Evolutionary conservation across 1,140 invertebrate species (phyloP), one percentile per base, ranked within the genome.

Genomic region (Neodiprion fabricii): DNA sequence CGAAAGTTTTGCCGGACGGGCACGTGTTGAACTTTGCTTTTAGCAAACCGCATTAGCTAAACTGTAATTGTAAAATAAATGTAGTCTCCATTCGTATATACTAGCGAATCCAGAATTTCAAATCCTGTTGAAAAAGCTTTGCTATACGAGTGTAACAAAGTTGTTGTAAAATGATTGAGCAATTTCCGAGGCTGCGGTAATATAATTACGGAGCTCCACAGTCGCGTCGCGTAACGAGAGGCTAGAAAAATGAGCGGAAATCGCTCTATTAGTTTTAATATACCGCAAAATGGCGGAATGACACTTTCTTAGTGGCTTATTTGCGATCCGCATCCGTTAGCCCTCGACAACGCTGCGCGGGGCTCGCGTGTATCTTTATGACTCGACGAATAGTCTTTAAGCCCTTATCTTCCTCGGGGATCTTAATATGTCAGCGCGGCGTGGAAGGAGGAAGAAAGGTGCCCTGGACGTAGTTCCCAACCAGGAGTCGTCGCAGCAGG

Each of bases 371-470:
- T 80, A 78, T 78, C 79, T 78, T 80, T 80, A 80, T 72, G 72
- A 76, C 79, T 80, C 50, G 72, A 61, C 66, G 79, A 79, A 72
- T 72, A 70, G 53, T 61, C 53, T 61, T 61, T 61, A 61, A 73
- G 70, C 48, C 73, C 40, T 80, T 80, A 80, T 80, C 79, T 80
- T 78, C 73, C 80, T 77, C 74, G 70, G 75, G 70, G 75, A 80
- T 80, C 79, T 80, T 80, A 80, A 80, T 80, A 78, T 80, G 79
- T 80, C 79, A 78, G 76, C 76, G 72, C 50, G 76, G 68, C 76
- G 76, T 61, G 53, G 53, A 61, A 61, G 53, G 11, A 61, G n/a
- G 53, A 61, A 61, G 9, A 61, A 61, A 17, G 53, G 11, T 9
- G n/a, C 53, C 53, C 53, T 12, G 53, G 0, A 17, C 11, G 53